These are phyloP conservation scores for Aviceda subcristata DNA, from an alignment of 2,113 vertebrate species.

Conservation along the genomic window DNA sequence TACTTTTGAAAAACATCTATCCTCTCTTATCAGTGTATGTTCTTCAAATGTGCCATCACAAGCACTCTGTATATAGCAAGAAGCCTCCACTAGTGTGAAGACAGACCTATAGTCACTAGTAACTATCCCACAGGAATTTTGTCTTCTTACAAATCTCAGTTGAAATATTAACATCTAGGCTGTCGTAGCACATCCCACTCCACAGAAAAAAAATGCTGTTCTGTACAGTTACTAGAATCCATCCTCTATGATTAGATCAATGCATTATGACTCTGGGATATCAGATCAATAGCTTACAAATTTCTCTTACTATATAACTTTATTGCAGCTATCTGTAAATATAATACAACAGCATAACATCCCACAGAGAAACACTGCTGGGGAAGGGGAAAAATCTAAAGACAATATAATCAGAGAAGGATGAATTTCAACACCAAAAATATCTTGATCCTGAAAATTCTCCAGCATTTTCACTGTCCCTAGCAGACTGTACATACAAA, in stretches of 20 bases:
- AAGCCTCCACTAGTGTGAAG: background rate
- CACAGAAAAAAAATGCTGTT: background rate
- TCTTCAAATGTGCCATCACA: background rate
- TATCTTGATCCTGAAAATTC: background rate
- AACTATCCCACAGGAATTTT: background rate
- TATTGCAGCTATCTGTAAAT: background rate
- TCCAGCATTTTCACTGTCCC: background rate
- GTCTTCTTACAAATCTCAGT: background rate
- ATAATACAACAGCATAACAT: background rate
- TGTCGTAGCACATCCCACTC: background rate
- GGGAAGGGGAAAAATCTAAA: background rate
- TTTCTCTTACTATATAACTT: background rate
- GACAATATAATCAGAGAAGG: background rate
- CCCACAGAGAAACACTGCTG: background rate
- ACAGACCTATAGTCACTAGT: background rate
- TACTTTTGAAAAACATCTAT: background rate
- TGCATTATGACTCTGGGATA: background rate
- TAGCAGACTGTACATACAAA: background rate
- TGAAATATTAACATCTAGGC: background rate
- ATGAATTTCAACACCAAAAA: background rate
- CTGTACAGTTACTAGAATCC: background rate
- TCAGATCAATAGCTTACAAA: background rate
- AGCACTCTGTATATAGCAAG: background rate
- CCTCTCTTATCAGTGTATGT: background rate
- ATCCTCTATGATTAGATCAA: background rate